A percentile compares a stretch with the other conserved stretches of the same genome.
Evolutionary conservation across 2,888 invertebrate genomes (phyloP).

Genomic region (Megalurothrips usitatus): DNA sequence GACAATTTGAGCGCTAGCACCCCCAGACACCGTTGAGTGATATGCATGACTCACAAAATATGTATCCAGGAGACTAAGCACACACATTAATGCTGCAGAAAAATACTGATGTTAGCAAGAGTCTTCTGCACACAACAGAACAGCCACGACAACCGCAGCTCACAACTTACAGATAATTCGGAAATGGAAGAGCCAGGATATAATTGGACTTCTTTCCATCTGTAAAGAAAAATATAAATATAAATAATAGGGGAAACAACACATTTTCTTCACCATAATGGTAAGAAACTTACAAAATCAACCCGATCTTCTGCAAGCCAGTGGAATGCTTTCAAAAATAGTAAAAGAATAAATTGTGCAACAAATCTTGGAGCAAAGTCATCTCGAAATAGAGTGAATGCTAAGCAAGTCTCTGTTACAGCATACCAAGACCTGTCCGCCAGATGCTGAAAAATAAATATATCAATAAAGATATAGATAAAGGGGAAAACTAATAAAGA

Average conservation of each 20-base stretch:
- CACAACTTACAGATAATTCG: constrained; percentile 71
- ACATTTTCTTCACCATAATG: not conserved
- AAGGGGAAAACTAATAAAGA: constrained; percentile 21
- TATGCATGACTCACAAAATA: constrained; percentile 92
- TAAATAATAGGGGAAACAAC: constrained; percentile 29
- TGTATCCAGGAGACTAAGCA: constrained; percentile 78
- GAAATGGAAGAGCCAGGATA: constrained; percentile 91
- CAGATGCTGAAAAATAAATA: constrained; percentile 69
- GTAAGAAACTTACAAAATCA: constrained; percentile 79
- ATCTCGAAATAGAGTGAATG: constrained; percentile 97
- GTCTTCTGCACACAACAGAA: constrained; percentile 40
- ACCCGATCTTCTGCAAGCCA: constrained; percentile 99
- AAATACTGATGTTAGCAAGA: constrained; percentile 24
- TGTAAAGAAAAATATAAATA: constrained; percentile 47
- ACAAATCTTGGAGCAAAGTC: constrained; percentile 98
- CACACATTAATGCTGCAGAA: constrained; percentile 59
- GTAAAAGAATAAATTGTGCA: constrained; percentile 88
- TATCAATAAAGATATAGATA: constrained; percentile 9
- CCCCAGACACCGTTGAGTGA: constrained; percentile 83
- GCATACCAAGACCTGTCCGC: constrained; percentile 99
- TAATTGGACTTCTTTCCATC: constrained; percentile 99
- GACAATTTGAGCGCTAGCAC: constrained; percentile 95
- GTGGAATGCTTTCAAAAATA: constrained; percentile 98
- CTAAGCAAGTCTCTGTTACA: constrained; percentile 98
- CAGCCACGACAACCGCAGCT: not conserved